Evolutionary conservation across 2,113 vertebrate species (phyloP).

Genomic region (Microcebus murinus): DNA sequence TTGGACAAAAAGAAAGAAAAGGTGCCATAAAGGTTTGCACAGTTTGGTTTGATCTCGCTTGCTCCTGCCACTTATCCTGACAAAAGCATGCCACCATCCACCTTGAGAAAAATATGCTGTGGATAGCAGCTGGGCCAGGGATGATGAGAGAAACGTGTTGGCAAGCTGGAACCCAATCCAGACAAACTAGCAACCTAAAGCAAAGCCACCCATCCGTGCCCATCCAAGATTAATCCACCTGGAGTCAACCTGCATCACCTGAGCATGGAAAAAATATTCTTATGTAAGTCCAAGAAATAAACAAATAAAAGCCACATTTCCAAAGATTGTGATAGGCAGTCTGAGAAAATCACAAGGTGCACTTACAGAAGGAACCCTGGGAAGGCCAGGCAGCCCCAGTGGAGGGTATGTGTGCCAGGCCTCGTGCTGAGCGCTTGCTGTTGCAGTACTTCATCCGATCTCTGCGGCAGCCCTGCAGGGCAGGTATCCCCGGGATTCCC

Average conservation of each 20-base stretch:
- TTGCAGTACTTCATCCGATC: background rate
- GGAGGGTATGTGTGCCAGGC: too few relatives aligned
- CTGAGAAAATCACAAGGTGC: background rate
- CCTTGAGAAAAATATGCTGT: background rate
- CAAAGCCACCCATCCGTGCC: background rate
- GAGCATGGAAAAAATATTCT: background rate
- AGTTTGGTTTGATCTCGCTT: background rate
- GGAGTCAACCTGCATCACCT: background rate
- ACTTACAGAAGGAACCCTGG: background rate
- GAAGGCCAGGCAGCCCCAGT: background rate
- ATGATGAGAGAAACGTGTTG: background rate
- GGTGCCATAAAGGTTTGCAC: background rate
- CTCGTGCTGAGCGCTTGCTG: background rate
- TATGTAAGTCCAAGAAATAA: background rate
- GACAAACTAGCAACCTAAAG: background rate
- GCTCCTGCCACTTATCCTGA: background rate
- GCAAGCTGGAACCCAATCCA: background rate
- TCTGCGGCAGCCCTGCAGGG: background rate
- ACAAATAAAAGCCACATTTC: too few relatives aligned
- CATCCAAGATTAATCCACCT: background rate
- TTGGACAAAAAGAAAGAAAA: background rate
- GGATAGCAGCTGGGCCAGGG: background rate
- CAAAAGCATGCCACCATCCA: background rate
- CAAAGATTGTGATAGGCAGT: background rate
- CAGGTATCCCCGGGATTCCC: background rate